phyloP scores from a whole-genome alignment of 2,797 vertebrate genomes.

The Cyclopterus lumpus region DNA sequence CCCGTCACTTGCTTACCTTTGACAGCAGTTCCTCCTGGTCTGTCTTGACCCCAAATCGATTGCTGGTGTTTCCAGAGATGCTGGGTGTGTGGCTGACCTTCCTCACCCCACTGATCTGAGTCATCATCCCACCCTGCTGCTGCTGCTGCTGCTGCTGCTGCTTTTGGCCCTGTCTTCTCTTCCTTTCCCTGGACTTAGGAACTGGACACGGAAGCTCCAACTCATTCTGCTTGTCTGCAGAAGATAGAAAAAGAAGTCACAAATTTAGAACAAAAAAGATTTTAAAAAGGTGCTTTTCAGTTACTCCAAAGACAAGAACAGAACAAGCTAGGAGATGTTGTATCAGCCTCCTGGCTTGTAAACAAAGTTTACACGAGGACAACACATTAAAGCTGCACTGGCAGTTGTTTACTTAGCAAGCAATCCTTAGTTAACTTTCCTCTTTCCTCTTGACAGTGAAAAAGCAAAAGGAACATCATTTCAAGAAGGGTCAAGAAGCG shows the following conservation, averaged over 20 bases:
- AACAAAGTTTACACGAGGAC: slow-evolving; percentile 15
- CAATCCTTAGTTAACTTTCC: slow-evolving; percentile 15
- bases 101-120: slow-evolving; percentile 95
- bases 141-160: slow-evolving; percentile 68
- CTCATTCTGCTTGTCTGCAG: slow-evolving; percentile 96
- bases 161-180: slow-evolving; percentile 91
- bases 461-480: neutral
- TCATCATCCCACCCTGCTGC: slow-evolving; percentile 89
- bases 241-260: slow-evolving; percentile 23
- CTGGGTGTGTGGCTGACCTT: slow-evolving; percentile 92
- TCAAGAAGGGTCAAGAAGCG: neutral
- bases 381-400: slow-evolving; percentile 26
- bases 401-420: slow-evolving; percentile 47
- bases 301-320: neutral
- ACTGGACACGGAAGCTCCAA: slow-evolving; percentile 95
- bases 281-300: slow-evolving; percentile 12
- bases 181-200: slow-evolving; percentile 93
- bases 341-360: neutral
- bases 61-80: slow-evolving; percentile 88
- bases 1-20: slow-evolving; percentile 81
- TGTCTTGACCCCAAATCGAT: slow-evolving; percentile 95
- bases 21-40: slow-evolving; percentile 96
- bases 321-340: neutral
- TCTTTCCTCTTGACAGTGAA: neutral
- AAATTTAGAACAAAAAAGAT: neutral